These are phyloP conservation scores for Himalopsyche tibetana DNA, from an alignment of 2,888 invertebrate species.

Conservation along the genomic window DNA sequence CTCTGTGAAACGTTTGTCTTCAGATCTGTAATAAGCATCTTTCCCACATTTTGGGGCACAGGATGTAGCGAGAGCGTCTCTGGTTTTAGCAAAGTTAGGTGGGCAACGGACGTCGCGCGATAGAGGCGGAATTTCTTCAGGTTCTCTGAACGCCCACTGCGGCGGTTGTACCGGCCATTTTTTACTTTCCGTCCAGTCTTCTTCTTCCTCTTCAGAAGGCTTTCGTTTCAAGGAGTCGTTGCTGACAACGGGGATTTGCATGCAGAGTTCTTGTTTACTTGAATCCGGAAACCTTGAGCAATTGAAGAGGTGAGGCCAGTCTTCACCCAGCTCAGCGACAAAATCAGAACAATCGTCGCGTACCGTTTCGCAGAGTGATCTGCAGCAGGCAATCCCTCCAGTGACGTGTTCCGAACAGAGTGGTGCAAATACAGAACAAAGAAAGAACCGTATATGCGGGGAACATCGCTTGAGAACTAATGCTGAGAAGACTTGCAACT, in stretches of 20 bases:
- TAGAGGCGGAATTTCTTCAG: slow-evolving; percentile 67
- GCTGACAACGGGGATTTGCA: slow-evolving; percentile 77
- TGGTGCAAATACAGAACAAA: slow-evolving; percentile 93
- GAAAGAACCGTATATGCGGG: slow-evolving; percentile 87
- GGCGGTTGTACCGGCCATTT: slow-evolving; percentile 53
- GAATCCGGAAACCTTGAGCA: slow-evolving; percentile 88
- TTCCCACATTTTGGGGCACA: slow-evolving; percentile 80
- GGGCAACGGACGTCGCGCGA: slow-evolving; percentile 76
- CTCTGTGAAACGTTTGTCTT: slow-evolving; percentile 83
- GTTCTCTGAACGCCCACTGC: slow-evolving; percentile 73
- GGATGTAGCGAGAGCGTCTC: slow-evolving; percentile 74
- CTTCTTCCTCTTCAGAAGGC: slow-evolving; percentile 50
- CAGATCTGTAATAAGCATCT: slow-evolving; percentile 81
- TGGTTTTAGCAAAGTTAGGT: slow-evolving; percentile 76
- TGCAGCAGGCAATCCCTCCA: slow-evolving; percentile 90
- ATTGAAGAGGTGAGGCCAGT: slow-evolving; percentile 85
- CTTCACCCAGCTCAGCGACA: slow-evolving; percentile 78
- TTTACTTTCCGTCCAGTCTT: slow-evolving; percentile 52
- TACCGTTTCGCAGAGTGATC: slow-evolving; percentile 89
- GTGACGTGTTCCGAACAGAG: slow-evolving; percentile 93
- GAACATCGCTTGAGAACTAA: slow-evolving; percentile 89
- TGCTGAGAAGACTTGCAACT: slow-evolving; percentile 84
- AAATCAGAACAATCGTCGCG: slow-evolving; percentile 84
- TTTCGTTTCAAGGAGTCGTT: slow-evolving; percentile 71
- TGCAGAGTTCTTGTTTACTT: slow-evolving; percentile 83